Evolutionary conservation across 2,888 invertebrate species (phyloP).

Genomic region (Keiferia lycopersicella): DNA sequence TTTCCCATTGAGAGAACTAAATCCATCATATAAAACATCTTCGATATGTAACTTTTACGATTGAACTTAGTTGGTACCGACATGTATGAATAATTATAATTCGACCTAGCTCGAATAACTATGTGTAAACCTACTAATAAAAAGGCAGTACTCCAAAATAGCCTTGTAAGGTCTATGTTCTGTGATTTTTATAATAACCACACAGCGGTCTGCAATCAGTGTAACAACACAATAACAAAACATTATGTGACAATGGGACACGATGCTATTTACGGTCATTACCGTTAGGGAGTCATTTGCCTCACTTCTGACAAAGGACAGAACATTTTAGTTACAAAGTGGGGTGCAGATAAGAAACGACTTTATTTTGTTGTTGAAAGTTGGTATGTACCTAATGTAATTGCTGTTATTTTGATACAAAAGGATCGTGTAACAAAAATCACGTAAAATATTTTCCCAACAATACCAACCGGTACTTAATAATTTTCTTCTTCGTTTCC

Average conservation of each 20-base stretch:
- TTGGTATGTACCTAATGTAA: neutral
- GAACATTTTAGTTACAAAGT: slow-evolving; percentile 8
- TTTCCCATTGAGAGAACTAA: too few species aligned
- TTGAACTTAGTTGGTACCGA: too few species aligned
- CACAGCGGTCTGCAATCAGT: neutral
- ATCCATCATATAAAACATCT: too few species aligned
- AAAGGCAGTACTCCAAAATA: neutral
- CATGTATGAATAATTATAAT: too few species aligned
- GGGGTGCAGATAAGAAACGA: neutral
- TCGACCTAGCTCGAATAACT: too few species aligned
- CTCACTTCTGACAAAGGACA: slow-evolving; percentile 2
- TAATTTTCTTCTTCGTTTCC: neutral
- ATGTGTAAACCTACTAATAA: neutral
- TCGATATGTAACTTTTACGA: too few species aligned
- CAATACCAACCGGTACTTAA: too few species aligned
- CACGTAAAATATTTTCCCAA: too few species aligned
- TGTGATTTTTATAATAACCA: neutral
- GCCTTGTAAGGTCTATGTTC: neutral
- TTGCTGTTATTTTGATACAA: neutral
- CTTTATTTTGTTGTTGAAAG: slow-evolving; percentile 4
- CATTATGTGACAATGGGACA: neutral
- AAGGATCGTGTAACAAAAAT: neutral
- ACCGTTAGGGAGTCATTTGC: slow-evolving; percentile 4
- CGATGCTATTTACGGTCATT: neutral
- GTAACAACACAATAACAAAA: neutral